These are phyloP conservation scores for Dipodomys merriami DNA, from an alignment of 2,113 vertebrate genomes.

Conservation along the genomic window DNA sequence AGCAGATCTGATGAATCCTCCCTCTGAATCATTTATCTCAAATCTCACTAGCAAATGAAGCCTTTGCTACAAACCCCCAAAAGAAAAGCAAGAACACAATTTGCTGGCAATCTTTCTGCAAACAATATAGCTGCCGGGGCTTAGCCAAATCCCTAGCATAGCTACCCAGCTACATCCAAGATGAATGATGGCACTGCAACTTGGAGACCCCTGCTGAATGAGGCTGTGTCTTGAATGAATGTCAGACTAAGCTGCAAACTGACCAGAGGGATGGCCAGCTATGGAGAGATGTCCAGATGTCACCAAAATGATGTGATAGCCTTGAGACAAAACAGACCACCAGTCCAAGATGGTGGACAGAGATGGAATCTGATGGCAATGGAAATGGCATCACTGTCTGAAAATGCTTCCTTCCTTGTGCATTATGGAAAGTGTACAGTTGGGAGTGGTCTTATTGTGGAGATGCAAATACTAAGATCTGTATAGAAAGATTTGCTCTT, in stretches of 20 bases:
- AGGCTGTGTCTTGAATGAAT: slow-evolving; percentile 44
- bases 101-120: slow-evolving; percentile 12
- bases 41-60: background rate
- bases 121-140: background rate
- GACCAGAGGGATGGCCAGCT: background rate
- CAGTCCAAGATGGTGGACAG: no score
- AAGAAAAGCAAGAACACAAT: background rate
- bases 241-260: slow-evolving; percentile 26
- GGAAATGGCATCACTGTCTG: background rate
- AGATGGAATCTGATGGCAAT: background rate
- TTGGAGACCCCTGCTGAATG: slow-evolving; percentile 7
- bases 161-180: background rate
- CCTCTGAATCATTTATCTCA: background rate
- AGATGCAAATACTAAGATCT: background rate
- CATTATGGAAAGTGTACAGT: background rate
- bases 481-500: background rate
- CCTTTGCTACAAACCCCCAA: background rate
- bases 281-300: background rate
- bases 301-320: background rate
- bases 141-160: background rate
- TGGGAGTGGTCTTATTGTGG: background rate
- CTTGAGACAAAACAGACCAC: background rate
- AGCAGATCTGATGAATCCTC: background rate
- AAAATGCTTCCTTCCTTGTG: background rate
- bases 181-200: slow-evolving; percentile 24